Base-by-base conservation (phyloP, 2,888 invertebrate species). In the Stomorhina lunata region DNA sequence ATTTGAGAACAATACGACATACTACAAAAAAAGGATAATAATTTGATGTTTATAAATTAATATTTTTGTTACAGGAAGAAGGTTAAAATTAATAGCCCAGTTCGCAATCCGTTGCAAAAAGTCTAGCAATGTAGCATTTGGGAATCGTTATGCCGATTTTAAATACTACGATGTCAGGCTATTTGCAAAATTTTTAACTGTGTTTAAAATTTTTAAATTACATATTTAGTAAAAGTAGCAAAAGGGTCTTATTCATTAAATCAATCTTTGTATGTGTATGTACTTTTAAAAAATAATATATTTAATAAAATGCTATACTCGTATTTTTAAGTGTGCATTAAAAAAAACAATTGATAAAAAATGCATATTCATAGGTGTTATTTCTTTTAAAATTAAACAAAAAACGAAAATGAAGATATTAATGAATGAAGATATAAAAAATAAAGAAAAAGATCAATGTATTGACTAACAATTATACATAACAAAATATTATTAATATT, bases 291-390 rank as follows among this genome's bases (percentile, higher is more conserved):
- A 61, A 34, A 45, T 22, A 53, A 53, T 10, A 71, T 50, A 53
- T 34, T 25, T 25, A 34, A 81, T 50, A 78, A 79, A 79, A 66
- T 83, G 85, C 85, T 88, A 88, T 86, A 87, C 79, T 79, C 65
- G 22, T 72, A 79, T 85, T 91, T 91, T 73, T 88, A 82, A 86
- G 84, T 91, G 89, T 87, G 86, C 86, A 86, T 85, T 86, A 84
- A 85, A 50, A 20, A 34, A 59, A 27, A 48, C 1, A 69, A 69
- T 7, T 29, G 65, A 84, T 72, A 75, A 78, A 15, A 78, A 81
- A 61, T 72, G 63, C 78, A 80, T 83, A 84, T 79, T 57, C 59
- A 85, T 89, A 89, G 87, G 87, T 89, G 88, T 88, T 89, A 89
- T 88, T 88, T 86, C 88, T 88, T 86, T 85, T 85, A 88, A 84